Evolutionary conservation across 2,888 invertebrate genomes (phyloP), one percentile per base, ranked within the genome.

Genomic region (Drosophila tripunctata): DNA sequence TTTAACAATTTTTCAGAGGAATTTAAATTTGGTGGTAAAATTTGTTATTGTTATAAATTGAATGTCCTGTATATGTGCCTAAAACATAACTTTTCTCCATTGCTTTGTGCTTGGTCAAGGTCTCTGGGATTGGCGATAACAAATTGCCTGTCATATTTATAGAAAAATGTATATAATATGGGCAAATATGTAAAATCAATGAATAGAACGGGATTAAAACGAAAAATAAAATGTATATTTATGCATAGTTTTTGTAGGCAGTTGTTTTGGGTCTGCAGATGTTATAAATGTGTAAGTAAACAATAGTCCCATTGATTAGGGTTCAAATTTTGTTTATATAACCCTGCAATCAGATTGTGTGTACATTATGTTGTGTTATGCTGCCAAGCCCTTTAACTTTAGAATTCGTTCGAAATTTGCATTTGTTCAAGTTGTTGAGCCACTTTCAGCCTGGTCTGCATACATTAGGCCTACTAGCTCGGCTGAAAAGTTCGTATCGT

Each of bases 261-360:
- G 5, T 17, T 22, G 33, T n/a, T 27, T 27, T 19, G n/a, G 44
- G 22, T 31, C 45, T 14, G 43, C 60, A 47, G 56, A 47, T 45
- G 44, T 75, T 67, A 12, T 65, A 38, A 47, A 33, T 50, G 54
- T 58, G 15, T 62, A 67, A 64, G 75, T 69, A 77, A 81, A 87
- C 87, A 86, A 83, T 79, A 61, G 70, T 44, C 45, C 17, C 79
- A 74, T 86, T 86, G 86, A 87, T 85, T 87, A 79, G 81, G 86
- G 83, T 83, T 72, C 61, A 56, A 71, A 81, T 72, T 67, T 71
- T 69, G 52, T 50, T 65, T 69, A 52, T 57, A 35, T 65, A 4
- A 14, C 15, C 56, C 12, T 6, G 3, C 44, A 67, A 72, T 67
- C 73, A 64, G 63, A 67, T 60, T 57, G 56, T 60, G 51, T 55